phyloP scores from a whole-genome alignment of 2,113 vertebrate genomes.

The Apodemus sylvaticus region DNA sequence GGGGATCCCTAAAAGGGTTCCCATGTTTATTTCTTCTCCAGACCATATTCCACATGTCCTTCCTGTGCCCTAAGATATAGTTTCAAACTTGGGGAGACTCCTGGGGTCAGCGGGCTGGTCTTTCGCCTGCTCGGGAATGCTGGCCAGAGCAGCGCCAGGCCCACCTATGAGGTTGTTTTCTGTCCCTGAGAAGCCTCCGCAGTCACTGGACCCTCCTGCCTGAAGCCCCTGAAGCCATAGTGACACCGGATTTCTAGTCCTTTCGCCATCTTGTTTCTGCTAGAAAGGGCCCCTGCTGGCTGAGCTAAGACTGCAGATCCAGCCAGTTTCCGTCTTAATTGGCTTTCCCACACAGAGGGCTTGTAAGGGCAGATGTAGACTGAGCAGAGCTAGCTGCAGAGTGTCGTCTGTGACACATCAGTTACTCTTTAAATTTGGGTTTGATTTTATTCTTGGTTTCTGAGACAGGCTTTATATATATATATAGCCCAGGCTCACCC shows the following conservation, averaged over 20 bases:
- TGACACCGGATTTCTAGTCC: background rate
- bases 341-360: background rate
- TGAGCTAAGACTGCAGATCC: background rate
- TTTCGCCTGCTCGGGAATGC: background rate
- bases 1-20: background rate
- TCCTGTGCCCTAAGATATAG: background rate
- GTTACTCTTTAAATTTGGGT: background rate
- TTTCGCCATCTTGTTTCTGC: background rate
- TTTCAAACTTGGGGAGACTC: background rate
- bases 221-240: background rate
- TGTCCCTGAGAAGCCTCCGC: background rate
- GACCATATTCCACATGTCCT: fast-evolving
- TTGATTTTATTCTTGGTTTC: background rate
- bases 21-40: too few species aligned
- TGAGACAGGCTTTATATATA: background rate
- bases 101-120: background rate
- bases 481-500: background rate
- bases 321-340: background rate
- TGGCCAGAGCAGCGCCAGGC: background rate
- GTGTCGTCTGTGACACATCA: background rate
- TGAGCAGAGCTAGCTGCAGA: background rate
- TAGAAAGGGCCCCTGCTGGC: background rate
- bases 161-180: background rate
- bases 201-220: background rate
- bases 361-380: background rate